Evolutionary conservation across 2,113 vertebrate species (phyloP).

Genomic region (Ahaetulla prasina): DNA sequence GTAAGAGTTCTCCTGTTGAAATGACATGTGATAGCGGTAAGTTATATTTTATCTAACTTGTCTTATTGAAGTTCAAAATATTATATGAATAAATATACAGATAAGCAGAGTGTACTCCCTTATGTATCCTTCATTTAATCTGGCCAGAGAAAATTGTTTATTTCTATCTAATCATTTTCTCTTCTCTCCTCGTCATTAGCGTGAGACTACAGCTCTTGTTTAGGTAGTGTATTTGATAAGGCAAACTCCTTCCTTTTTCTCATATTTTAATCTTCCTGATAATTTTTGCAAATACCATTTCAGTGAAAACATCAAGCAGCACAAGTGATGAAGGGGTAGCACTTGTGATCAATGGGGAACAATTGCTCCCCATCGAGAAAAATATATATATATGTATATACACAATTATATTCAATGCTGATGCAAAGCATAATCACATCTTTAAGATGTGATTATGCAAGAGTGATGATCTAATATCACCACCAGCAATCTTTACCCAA

Average conservation of each 20-base stretch:
- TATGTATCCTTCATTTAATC: neutral
- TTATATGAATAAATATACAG: neutral
- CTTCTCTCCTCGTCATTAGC: neutral
- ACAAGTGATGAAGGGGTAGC: neutral
- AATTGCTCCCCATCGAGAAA: too few species aligned
- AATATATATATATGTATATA: neutral
- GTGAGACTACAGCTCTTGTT: neutral
- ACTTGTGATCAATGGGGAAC: neutral
- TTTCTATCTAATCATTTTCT: neutral
- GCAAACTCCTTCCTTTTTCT: neutral
- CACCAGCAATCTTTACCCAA: neutral
- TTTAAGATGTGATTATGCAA: neutral
- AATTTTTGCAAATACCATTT: neutral
- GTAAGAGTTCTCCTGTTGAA: slow-evolving; percentile 5
- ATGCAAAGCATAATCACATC: too few species aligned
- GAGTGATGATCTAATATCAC: neutral
- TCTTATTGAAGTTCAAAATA: neutral
- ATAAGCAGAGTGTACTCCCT: neutral
- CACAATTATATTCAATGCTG: too few species aligned
- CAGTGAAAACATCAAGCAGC: neutral
- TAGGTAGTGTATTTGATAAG: neutral
- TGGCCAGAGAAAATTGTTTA: neutral
- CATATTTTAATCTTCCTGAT: neutral
- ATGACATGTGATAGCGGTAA: slow-evolving; percentile 52
- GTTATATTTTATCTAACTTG: neutral